phyloP scores from a whole-genome alignment of 2,888 invertebrate genomes.

The Agrilus mali region DNA sequence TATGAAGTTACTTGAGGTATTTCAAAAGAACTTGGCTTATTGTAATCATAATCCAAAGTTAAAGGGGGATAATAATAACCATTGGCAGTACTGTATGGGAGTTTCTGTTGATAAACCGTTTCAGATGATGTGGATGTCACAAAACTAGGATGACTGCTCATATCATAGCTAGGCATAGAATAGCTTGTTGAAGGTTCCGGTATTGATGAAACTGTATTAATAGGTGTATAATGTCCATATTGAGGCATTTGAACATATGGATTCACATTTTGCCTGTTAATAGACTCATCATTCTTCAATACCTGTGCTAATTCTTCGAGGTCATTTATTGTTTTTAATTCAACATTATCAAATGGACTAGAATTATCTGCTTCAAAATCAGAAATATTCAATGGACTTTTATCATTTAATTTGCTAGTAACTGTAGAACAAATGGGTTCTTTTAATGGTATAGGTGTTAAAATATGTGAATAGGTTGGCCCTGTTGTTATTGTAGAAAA shows the following conservation, averaged over 20 bases:
- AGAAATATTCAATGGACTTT: constrained; percentile 41
- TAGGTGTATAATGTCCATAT: constrained; percentile 10
- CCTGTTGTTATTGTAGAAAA: constrained; percentile 11
- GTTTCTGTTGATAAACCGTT: constrained; percentile 5
- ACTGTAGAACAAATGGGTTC: constrained; percentile 11
- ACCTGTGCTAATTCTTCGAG: constrained; percentile 82
- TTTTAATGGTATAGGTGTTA: constrained; percentile 33
- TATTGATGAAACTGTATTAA: constrained; percentile 8
- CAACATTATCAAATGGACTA: constrained; percentile 88
- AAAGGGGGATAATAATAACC: constrained; percentile 15
- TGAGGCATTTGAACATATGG: constrained; percentile 9
- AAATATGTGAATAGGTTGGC: constrained; percentile 27
- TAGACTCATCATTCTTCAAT: constrained; percentile 31
- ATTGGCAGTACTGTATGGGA: constrained; percentile 11
- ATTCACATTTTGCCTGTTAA: constrained; percentile 6
- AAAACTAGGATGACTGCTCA: background rate
- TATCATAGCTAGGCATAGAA: constrained; percentile 3
- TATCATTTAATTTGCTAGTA: constrained; percentile 17
- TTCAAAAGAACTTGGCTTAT: constrained; percentile 4
- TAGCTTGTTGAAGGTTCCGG: constrained; percentile 15
- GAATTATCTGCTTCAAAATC: constrained; percentile 89
- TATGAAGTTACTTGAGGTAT: constrained; percentile 6
- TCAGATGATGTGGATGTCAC: background rate
- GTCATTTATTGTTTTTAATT: constrained; percentile 84
- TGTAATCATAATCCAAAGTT: constrained; percentile 8